These are phyloP conservation scores for Steinernema khuongi DNA, from an alignment of 1,140 invertebrate species.

Conservation along the genomic window DNA sequence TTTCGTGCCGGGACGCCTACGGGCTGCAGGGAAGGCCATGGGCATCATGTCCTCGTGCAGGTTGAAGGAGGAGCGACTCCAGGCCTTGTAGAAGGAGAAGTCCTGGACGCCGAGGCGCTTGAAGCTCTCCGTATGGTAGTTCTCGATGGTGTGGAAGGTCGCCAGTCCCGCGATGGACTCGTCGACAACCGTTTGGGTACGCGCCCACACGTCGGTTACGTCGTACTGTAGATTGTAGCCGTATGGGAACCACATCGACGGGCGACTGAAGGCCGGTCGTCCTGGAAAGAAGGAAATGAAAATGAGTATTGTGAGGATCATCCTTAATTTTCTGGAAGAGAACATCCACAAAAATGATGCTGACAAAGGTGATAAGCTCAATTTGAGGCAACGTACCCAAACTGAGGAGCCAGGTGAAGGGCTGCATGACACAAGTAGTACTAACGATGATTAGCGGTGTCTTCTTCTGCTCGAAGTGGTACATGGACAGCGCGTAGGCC, in stretches of 20 bases:
- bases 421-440: background rate
- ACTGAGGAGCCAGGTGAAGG: background rate
- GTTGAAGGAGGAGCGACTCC: background rate
- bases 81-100: background rate
- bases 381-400: background rate
- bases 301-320: too few species aligned
- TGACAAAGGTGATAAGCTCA: too few species aligned
- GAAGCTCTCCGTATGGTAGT: background rate
- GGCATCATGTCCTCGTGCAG: background rate
- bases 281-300: background rate
- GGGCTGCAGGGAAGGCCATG: background rate
- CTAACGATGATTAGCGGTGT: background rate
- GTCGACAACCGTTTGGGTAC: background rate
- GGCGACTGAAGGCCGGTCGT: background rate
- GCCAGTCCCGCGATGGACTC: background rate
- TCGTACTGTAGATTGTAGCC: background rate
- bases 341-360: too few species aligned
- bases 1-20: background rate
- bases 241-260: constrained; percentile 11
- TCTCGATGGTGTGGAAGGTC: background rate
- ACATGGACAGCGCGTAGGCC: background rate
- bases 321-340: too few species aligned
- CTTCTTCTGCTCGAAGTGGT: constrained; percentile 1
- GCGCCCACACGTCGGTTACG: background rate
- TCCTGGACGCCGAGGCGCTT: background rate